Evolutionary conservation across 2,888 invertebrate species (phyloP), one percentile per base, ranked within the genome.

Genomic region (Elysia crispata): DNA sequence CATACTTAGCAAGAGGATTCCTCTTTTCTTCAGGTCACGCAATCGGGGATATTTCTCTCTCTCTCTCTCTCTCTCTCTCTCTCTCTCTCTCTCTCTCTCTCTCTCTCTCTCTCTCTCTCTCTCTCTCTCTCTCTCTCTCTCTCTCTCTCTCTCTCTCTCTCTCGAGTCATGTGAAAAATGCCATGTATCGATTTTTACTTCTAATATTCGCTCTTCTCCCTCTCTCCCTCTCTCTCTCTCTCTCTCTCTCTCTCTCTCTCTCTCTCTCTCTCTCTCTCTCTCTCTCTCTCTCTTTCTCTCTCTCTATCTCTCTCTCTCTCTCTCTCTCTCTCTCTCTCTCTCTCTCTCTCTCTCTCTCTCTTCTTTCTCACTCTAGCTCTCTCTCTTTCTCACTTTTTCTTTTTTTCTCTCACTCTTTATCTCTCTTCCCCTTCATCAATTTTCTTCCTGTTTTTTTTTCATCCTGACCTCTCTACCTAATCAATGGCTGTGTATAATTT

Each of bases 241-340:
- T n/a, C 57, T 60, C 25, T 31, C 28, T 60, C 74, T 62, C 62
- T 75, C 25, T 33, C 57, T 62, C 33, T 62, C 30, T 8, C 33
- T n/a, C 13, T 11, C 28, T 49, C n/a, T 60, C 41, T 49, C n/a
- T 64, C 11, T 41, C 13, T 23, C 62, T 49, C 49, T 64, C 3
- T 25, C 15, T 49, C 23, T 1, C 13, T 31, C 13, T 49, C 8
- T 25, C 23, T 33, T 20, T 41, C 49, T 25, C n/a, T 11, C 41
- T 66, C 41, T 62, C 49, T 25, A 3, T 41, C 11, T 66, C 49
- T 49, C 33, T 15, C 49, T 66, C 23, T 31, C 23, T 8, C n/a
- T n/a, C 1, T 23, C 49, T 28, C 50, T 18, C 54, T 49, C 31
- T 1, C 49, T 69, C 25, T 49, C 49, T 69, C 66, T 25, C 62